Evolutionary conservation across 2,888 invertebrate species (phyloP), one percentile per base, ranked within the genome.

Genomic region (Esperia sulphurella): DNA sequence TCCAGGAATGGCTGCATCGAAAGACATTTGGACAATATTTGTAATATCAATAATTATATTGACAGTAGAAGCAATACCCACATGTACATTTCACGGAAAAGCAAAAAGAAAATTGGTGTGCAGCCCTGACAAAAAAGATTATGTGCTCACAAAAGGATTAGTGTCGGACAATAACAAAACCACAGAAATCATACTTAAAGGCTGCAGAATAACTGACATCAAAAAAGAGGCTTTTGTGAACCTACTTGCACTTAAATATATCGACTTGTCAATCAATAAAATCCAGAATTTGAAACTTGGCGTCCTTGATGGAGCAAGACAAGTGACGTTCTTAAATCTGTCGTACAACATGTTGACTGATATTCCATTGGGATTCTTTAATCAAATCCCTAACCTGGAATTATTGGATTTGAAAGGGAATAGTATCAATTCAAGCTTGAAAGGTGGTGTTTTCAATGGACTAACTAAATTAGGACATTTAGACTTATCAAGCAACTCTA

Each of bases 191-290:
- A 65, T 57, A 0, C 58, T 76, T 0, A 61, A 51, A 33, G 54
- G 45, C 8, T 75, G 75, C 51, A 59, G 61, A 10, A 63, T 75
- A 3, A 64, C 49, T 1, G 62, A 63, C 0, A 51, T 83, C 0
- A 71, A 73, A 10, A 56, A 47, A 1, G 73, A 72, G 51, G 63
- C 74, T 2, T 83, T 83, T 42, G 51, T 71, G 35, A 58, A 65
- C 9, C 55, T 79, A 10, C 59, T 59, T 13, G 49, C 59, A n/a
- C 54, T 81, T 1, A 55, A 69, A 57, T 59, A 68, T 41, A 55
- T 83, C 1, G 81, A 82, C 55, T 46, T 83, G 14, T 79, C 81
- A 4, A 41, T 59, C 8, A 83, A 83, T 51, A 71, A 68, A 48
- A 66, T 83, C 31, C 46, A 50, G 7, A 53, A 48, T n/a, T 49